phyloP scores from a whole-genome alignment of 2,888 invertebrate species.

The Andrena dorsata region DNA sequence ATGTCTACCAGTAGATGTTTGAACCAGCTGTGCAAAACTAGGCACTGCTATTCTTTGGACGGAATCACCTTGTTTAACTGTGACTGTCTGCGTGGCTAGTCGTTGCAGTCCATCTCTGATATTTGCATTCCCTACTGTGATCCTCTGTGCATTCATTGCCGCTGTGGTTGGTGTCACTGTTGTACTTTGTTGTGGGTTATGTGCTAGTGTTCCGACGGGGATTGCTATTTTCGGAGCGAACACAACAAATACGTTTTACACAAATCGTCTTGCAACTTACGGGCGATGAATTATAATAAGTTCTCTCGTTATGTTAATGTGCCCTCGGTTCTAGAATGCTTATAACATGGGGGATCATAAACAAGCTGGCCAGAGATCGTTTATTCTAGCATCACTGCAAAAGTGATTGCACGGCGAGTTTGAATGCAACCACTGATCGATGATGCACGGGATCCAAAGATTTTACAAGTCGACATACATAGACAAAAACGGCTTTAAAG shows the following conservation, averaged over 20 bases:
- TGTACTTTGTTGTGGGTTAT: slow-evolving; percentile 80
- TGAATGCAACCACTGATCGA: slow-evolving; percentile 74
- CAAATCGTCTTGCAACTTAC: slow-evolving; percentile 34
- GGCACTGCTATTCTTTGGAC: slow-evolving; percentile 83
- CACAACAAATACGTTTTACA: slow-evolving; percentile 58
- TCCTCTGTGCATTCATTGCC: slow-evolving; percentile 83
- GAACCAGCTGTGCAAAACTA: slow-evolving; percentile 89
- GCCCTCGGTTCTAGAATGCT: slow-evolving; percentile 78
- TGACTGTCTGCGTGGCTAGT: slow-evolving; percentile 81
- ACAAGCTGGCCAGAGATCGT: slow-evolving; percentile 83
- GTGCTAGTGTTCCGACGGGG: slow-evolving; percentile 84
- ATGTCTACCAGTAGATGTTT: slow-evolving; percentile 90
- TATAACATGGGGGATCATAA: slow-evolving; percentile 75
- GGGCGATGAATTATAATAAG: slow-evolving; percentile 43
- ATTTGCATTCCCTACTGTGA: slow-evolving; percentile 80
- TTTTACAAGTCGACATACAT: slow-evolving; percentile 25
- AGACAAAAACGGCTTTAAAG: not conserved
- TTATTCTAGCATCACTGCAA: slow-evolving; percentile 83
- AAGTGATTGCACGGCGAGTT: slow-evolving; percentile 64
- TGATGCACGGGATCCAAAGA: slow-evolving; percentile 66
- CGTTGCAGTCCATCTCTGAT: slow-evolving; percentile 81
- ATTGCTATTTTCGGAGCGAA: slow-evolving; percentile 83
- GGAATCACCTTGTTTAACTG: slow-evolving; percentile 83
- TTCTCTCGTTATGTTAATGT: slow-evolving; percentile 64
- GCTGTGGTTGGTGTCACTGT: slow-evolving; percentile 77